phyloP scores from a whole-genome alignment of 2,888 invertebrate species.

The Melanophora roralis region DNA sequence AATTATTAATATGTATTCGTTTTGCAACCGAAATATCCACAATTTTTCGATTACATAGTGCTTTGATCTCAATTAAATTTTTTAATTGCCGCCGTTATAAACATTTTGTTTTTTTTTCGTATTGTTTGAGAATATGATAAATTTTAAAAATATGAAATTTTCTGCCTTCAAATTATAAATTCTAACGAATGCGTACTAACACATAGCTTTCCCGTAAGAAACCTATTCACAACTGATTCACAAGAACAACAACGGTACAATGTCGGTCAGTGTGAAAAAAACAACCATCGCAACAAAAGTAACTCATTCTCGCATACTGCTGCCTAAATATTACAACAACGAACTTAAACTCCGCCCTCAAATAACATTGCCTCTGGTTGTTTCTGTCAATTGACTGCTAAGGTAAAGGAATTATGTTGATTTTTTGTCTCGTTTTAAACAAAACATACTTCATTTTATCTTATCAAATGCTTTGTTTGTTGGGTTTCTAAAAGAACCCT shows the following conservation, averaged over 20 bases:
- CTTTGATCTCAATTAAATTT: background rate
- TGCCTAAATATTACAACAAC: background rate
- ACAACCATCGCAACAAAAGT: constrained; percentile 31
- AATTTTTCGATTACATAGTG: constrained; percentile 58
- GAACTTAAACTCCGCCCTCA: constrained; percentile 30
- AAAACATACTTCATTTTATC: constrained; percentile 48
- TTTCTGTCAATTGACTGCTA: constrained; percentile 2
- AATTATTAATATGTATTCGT: background rate
- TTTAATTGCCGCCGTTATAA: constrained; percentile 40
- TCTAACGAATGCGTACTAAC: constrained; percentile 59
- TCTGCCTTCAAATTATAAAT: constrained; percentile 29
- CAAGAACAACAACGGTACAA: constrained; percentile 60
- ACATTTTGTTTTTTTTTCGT: background rate
- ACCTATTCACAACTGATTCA: constrained; percentile 73
- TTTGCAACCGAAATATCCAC: constrained; percentile 63
- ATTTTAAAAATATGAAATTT: background rate
- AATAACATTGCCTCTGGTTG: background rate
- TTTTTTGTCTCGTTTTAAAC: constrained; percentile 27
- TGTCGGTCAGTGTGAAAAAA: constrained; percentile 17
- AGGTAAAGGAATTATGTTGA: background rate
- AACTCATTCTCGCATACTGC: background rate
- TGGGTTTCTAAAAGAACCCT: background rate
- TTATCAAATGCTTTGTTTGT: background rate
- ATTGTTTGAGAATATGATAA: constrained; percentile 10
- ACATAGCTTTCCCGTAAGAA: constrained; percentile 69